phyloP scores from a whole-genome alignment of 2,888 invertebrate species.

The Eudasyphora cyanicolor region DNA sequence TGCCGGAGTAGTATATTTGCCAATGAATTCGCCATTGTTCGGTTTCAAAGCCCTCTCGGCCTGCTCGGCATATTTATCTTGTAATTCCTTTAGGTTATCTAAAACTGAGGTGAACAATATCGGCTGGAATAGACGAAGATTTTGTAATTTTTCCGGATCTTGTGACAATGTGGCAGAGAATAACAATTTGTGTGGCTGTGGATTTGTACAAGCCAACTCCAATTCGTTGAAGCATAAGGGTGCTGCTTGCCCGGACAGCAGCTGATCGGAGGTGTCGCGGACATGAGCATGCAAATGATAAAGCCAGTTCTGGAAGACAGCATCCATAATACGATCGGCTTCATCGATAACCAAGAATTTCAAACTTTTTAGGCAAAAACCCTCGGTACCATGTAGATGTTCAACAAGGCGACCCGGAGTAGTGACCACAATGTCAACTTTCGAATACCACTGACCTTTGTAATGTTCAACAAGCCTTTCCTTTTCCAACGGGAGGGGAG shows the following conservation, averaged over 20 bases:
- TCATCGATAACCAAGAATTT: conserved; percentile 96
- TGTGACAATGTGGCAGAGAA: conserved; percentile 99
- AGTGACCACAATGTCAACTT: conserved; percentile 92
- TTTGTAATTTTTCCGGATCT: conserved; percentile 96
- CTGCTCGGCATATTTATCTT: conserved; percentile 59
- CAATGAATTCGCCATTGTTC: conserved; percentile 82
- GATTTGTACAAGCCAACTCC: conserved; percentile 65
- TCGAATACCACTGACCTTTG: conserved; percentile 77
- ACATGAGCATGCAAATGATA: conserved; percentile 88
- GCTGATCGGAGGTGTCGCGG: conserved; percentile 80
- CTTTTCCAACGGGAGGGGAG: conserved; percentile 86
- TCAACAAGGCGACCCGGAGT: conserved; percentile 95
- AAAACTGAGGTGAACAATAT: conserved; percentile 91
- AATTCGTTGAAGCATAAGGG: conserved; percentile 76
- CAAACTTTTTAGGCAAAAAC: conserved; percentile 86
- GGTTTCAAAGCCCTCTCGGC: neutral
- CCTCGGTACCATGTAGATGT: conserved; percentile 91
- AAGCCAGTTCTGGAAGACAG: conserved; percentile 95
- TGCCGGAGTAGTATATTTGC: conserved; percentile 91
- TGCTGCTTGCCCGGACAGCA: conserved; percentile 80
- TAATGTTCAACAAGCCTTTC: conserved; percentile 82
- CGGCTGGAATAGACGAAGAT: conserved; percentile 94
- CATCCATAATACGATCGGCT: conserved; percentile 96
- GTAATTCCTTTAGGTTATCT: conserved; percentile 71
- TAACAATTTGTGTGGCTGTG: conserved; percentile 91